phyloP scores from a whole-genome alignment of 2,113 vertebrate species.

The Corvus cornix region DNA sequence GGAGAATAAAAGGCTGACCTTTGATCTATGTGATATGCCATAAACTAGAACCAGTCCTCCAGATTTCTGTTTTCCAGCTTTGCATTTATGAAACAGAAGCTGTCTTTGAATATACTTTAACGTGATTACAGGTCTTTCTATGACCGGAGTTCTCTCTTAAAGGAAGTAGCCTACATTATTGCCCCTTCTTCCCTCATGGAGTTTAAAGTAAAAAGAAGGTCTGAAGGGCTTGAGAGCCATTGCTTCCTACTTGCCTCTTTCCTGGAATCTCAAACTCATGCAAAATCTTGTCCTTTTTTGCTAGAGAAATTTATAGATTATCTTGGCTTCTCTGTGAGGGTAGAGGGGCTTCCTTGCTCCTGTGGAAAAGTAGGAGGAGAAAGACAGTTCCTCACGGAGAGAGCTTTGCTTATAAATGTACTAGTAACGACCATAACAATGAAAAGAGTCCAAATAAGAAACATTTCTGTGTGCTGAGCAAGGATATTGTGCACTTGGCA shows the following conservation, averaged over 20 bases:
- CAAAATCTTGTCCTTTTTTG: background rate
- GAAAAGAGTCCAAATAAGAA: background rate
- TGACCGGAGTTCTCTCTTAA: background rate
- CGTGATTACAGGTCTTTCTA: background rate
- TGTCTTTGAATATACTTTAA: slow-evolving; percentile 21
- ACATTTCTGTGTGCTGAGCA: background rate
- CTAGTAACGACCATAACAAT: background rate
- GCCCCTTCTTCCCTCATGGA: background rate
- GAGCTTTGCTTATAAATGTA: background rate
- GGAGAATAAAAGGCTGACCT: slow-evolving; percentile 14
- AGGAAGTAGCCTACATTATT: background rate
- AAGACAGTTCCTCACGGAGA: background rate
- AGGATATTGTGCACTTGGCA: background rate
- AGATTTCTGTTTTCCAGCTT: slow-evolving; percentile 14
- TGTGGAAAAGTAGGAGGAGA: background rate
- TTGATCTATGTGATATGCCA: slow-evolving; percentile 24
- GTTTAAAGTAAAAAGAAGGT: background rate
- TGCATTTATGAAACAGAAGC: slow-evolving; percentile 3
- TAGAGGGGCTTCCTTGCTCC: background rate
- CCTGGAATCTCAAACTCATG: background rate
- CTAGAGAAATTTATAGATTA: background rate
- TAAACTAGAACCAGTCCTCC: slow-evolving; percentile 52
- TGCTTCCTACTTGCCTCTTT: background rate
- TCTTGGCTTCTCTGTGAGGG: background rate
- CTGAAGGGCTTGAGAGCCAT: background rate